Evolutionary conservation across 37 sponge, comb jelly and placozoan species (phyloP).

Genomic region (Spongia lamella): DNA sequence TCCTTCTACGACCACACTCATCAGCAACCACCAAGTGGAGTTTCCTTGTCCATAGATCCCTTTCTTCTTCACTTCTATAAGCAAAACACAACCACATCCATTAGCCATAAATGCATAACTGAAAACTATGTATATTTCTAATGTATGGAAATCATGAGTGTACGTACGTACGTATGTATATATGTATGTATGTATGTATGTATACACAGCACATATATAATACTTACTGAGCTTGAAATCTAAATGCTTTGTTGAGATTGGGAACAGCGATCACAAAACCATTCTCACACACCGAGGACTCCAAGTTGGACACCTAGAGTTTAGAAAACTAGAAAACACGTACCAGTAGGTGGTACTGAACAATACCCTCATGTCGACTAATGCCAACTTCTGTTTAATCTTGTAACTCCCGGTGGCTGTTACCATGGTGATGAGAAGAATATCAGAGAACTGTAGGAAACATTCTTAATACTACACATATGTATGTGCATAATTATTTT

Average conservation of each 20-base stretch:
- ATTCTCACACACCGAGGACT: conserved; percentile 26
- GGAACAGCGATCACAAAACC: conserved; percentile 37
- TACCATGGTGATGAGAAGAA: conserved; percentile 39
- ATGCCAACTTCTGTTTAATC: conserved; percentile 45
- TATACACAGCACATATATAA: too few species aligned
- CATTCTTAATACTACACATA: background rate
- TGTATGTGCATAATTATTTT: background rate
- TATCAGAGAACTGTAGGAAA: conserved; percentile 59
- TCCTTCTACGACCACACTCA: too few species aligned
- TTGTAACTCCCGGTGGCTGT: conserved; percentile 43
- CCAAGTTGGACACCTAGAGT: conserved; percentile 29
- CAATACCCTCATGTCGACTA: conserved; percentile 18
- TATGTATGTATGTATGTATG: too few species aligned
- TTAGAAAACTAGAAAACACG: background rate
- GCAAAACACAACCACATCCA: too few species aligned
- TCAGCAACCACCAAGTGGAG: too few species aligned
- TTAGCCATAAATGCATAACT: too few species aligned
- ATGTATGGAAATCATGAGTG: too few species aligned
- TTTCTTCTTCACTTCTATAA: conserved; percentile 24
- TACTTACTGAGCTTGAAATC: conserved; percentile 44
- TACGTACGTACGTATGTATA: too few species aligned
- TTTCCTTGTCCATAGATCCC: conserved; percentile 13
- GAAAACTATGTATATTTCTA: too few species aligned
- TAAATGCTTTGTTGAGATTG: conserved; percentile 15
- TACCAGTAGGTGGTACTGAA: conserved; percentile 38